A percentile compares a stretch with the other conserved stretches of the same genome.
These are phyloP conservation scores for Oxyura jamaicensis DNA, from an alignment of 2,113 vertebrate genomes.

Conservation along the genomic window DNA sequence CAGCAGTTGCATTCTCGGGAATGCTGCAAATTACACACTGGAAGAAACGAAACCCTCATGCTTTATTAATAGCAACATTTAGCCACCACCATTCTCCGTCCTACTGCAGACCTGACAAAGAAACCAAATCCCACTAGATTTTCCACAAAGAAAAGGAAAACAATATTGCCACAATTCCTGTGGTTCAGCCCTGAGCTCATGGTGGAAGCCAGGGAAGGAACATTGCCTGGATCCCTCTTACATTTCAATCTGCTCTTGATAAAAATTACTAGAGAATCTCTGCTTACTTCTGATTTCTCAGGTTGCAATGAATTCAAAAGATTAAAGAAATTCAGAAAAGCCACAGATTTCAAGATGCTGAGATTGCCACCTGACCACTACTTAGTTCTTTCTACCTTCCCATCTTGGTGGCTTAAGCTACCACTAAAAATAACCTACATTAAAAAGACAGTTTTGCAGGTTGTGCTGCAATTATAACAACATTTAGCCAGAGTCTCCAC, in stretches of 20 bases:
- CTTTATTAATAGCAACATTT: neutral
- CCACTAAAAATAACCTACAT: neutral
- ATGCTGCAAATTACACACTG: neutral
- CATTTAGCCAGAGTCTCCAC: neutral
- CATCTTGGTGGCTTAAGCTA: neutral
- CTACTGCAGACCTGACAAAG: neutral
- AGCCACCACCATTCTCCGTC: neutral
- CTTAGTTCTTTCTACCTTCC: neutral
- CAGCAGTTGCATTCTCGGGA: neutral
- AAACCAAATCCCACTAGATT: neutral
- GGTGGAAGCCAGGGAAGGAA: neutral
- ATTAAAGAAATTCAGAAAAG: neutral
- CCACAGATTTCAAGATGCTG: neutral
- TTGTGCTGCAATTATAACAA: neutral
- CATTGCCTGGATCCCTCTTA: neutral
- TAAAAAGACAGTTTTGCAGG: neutral
- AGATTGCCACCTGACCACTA: neutral
- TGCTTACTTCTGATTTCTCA: neutral
- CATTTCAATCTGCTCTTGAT: neutral
- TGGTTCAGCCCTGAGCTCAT: accelerated
- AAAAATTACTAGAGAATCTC: neutral
- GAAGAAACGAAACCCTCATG: neutral
- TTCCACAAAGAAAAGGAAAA: neutral
- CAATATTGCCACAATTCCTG: neutral
- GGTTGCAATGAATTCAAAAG: neutral